phyloP scores from a whole-genome alignment of 2,797 vertebrate species.

The Siniperca obscura region DNA sequence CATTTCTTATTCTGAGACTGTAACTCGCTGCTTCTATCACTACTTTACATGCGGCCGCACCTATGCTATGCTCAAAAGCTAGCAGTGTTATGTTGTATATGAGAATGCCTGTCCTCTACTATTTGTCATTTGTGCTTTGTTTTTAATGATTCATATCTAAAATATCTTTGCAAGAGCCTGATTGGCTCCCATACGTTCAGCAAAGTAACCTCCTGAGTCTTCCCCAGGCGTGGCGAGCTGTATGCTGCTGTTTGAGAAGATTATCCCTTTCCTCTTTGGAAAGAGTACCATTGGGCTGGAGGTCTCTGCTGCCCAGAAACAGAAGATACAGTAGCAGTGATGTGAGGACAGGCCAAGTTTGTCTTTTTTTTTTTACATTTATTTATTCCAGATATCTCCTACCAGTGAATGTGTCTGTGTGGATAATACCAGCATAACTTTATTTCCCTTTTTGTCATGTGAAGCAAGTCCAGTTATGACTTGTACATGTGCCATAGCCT shows the following conservation, averaged over 20 bases:
- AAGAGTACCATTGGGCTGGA: slow-evolving; percentile 17
- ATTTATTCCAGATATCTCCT: not conserved
- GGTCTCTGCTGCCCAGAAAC: slow-evolving; percentile 38
- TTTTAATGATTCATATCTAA: not conserved
- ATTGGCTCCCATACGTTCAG: not conserved
- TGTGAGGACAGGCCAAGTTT: too few species aligned
- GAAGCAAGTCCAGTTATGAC: not conserved
- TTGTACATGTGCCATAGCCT: not conserved
- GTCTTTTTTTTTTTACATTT: too few species aligned
- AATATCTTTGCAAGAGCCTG: not conserved
- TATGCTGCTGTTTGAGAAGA: slow-evolving; percentile 79
- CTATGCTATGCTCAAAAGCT: too few species aligned
- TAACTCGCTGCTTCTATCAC: not conserved
- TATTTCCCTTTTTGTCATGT: not conserved
- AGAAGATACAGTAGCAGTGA: slow-evolving; percentile 60
- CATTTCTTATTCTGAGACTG: too few species aligned
- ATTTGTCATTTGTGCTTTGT: not conserved
- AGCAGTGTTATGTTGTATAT: too few species aligned
- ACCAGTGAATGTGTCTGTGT: not conserved
- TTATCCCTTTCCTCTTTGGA: slow-evolving; percentile 76
- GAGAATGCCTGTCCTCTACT: too few species aligned
- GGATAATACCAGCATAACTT: not conserved
- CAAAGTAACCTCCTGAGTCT: not conserved
- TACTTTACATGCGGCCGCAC: not conserved
- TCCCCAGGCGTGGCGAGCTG: slow-evolving; percentile 77